These are phyloP conservation scores for Sandelia bainsii DNA, from an alignment of 2,797 vertebrate species.

Conservation along the genomic window DNA sequence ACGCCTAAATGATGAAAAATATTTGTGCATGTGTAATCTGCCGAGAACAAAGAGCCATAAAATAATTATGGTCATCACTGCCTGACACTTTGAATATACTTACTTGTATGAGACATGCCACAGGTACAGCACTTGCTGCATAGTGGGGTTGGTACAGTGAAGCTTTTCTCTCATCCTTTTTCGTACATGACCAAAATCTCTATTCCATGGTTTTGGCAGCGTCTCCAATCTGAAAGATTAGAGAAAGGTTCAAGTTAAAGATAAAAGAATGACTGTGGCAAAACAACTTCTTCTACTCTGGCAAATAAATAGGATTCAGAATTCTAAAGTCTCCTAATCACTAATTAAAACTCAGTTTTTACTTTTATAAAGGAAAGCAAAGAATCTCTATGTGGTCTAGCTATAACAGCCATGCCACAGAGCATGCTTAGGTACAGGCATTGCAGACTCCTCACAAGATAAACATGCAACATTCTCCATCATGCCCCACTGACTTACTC, in stretches of 20 bases:
- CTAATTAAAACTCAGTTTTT: background rate
- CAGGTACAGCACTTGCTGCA: slow-evolving; percentile 83
- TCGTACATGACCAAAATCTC: slow-evolving; percentile 81
- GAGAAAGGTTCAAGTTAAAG: background rate
- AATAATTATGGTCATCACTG: too few species aligned
- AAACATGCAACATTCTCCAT: background rate
- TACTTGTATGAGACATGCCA: slow-evolving; percentile 89
- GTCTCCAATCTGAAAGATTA: slow-evolving; percentile 81
- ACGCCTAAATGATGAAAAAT: too few species aligned
- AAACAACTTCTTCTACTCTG: background rate
- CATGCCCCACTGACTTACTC: slow-evolving; percentile 83
- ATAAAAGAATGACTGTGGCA: background rate
- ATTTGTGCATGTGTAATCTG: too few species aligned
- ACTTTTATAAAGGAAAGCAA: background rate
- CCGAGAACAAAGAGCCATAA: too few species aligned
- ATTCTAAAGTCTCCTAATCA: background rate
- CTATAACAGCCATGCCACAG: background rate
- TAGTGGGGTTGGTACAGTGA: slow-evolving; percentile 85
- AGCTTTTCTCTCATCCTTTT: slow-evolving; percentile 84
- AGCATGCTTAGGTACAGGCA: background rate
- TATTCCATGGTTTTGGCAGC: slow-evolving; percentile 90
- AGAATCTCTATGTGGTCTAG: background rate
- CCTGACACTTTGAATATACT: too few species aligned
- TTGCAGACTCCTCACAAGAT: background rate
- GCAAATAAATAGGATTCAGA: slow-evolving; percentile 1